Percentiles rank a stretch among this genome's conserved stretches.
These are phyloP conservation scores for Palythoa grandiflora DNA, from an alignment of 92 coral and sea anemone species.

Conservation along the genomic window DNA sequence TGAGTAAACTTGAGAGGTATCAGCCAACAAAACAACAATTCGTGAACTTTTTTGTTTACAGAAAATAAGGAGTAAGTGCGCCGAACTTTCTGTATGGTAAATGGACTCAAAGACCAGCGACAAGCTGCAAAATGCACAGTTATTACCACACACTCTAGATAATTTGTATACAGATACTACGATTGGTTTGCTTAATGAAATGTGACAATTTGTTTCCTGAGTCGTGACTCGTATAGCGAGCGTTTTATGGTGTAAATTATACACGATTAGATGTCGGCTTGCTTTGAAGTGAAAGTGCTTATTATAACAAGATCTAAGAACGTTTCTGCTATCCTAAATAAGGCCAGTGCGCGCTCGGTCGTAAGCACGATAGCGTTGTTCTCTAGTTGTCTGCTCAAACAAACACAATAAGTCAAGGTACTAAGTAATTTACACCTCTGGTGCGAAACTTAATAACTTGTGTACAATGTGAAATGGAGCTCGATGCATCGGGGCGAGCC, in stretches of 20 bases:
- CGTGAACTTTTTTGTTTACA: conserved; percentile 39
- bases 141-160: conserved; percentile 54
- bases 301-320: conserved; percentile 79
- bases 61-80: conserved; percentile 15
- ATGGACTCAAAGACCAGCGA: conserved; percentile 42
- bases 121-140: conserved; percentile 42
- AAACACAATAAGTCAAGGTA: conserved; percentile 39
- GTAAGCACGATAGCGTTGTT: conserved; percentile 2
- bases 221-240: conserved; percentile 81
- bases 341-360: conserved; percentile 12
- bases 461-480: conserved; percentile 46
- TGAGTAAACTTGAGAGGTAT: conserved; percentile 58
- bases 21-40: conserved; percentile 34
- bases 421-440: conserved; percentile 49
- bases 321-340: conserved; percentile 66
- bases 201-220: conserved; percentile 94
- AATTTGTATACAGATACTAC: conserved; percentile 62
- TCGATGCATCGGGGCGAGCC: conserved; percentile 33
- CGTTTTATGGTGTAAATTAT: conserved; percentile 88
- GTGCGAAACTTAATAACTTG: conserved; percentile 38
- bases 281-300: conserved; percentile 77
- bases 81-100: conserved; percentile 26
- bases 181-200: conserved; percentile 84
- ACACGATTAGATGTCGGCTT: conserved; percentile 88
- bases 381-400: conserved; percentile 19